Base-by-base conservation (phyloP, 2,797 vertebrate genomes). In the Masticophis lateralis region DNA sequence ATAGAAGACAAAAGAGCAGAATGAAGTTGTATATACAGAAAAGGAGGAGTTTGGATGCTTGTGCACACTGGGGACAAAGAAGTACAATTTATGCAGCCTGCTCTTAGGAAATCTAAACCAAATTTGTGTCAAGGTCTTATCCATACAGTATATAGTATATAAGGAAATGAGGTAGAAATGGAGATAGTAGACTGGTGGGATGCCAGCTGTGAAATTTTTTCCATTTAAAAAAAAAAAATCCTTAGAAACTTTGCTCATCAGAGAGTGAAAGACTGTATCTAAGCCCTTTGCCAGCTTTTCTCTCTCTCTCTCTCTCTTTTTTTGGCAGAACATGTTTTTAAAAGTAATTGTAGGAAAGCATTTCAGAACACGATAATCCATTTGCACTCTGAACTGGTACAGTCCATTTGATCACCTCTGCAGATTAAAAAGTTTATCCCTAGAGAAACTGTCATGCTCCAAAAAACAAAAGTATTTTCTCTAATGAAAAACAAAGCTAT, bases 371-470 rank as follows among this genome's bases (percentile, higher is more conserved):
- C n/a, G 3, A 86, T 51, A 28, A 22, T 61, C 56, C 18, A 86
- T 20, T 20, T 51, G 27, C 43, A 91, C 56, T 61, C 37, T 86
- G 90, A 22, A 91, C 37, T 32, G 22, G 32, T 83, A 20, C 25
- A 88, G 87, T 12, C 56, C 43, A 32, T 66, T n/a, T 32, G 47
- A 90, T 51, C 89, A 53, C 47, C 25, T 43, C 60, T 27, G 51
- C 88, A 61, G 20, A 91, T 93, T 94, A 25, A 93, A 66, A 90
- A 94, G 32, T 89, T 95, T 79, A 93, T 66, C 32, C 25, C 88
- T 32, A 92, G 0, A 27, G 94, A 87, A 95, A 91, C 32, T 91
- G 90, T 93, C 90, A 87, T 28, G 43, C 18, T 28, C 74, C 37
- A 20, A n/a, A 22, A 37, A 37, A 22, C 55, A n/a, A 53, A 60